A percentile compares a stretch with the other conserved stretches of the same genome.
Conservation (phyloP, 2,888 invertebrate species). For the Drosophila ezoana region DNA sequence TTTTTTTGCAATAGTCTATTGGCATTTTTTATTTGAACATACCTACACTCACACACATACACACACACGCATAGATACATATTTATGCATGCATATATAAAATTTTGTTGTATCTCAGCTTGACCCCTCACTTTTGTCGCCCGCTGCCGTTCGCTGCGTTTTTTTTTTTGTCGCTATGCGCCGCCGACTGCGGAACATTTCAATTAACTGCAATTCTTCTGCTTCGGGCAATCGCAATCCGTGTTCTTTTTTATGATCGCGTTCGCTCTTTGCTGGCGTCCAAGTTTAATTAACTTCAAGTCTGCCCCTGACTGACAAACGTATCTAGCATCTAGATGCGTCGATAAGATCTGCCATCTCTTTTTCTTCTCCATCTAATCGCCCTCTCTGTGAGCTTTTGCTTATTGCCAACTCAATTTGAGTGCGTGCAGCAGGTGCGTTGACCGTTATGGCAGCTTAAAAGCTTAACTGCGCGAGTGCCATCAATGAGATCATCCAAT, state of each 20-base stretch:
- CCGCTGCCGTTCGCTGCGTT: conserved; percentile 31
- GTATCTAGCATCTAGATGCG: conserved; percentile 70
- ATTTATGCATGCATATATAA: conserved; percentile 9
- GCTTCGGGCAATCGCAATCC: conserved; percentile 58
- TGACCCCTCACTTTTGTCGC: conserved; percentile 51
- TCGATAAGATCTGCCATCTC: conserved; percentile 68
- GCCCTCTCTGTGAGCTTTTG: conserved; percentile 26
- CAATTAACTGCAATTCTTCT: conserved; percentile 82
- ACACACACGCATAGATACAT: not conserved
- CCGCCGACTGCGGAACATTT: conserved; percentile 73
- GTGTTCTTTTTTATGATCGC: conserved; percentile 61
- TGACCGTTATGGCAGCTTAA: conserved; percentile 51
- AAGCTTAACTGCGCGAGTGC: conserved; percentile 31
- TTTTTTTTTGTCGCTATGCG: conserved; percentile 56
- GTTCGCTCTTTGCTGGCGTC: conserved; percentile 40
- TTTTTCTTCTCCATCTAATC: conserved; percentile 1
- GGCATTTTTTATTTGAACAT: conserved; percentile 56
- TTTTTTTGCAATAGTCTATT: conserved; percentile 51
- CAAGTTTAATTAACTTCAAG: conserved; percentile 78
- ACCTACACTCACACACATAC: conserved; percentile 34
- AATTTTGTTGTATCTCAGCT: conserved; percentile 29
- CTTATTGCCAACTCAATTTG: conserved; percentile 63
- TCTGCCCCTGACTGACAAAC: conserved; percentile 66
- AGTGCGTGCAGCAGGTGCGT: conserved; percentile 56
- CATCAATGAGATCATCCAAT: conserved; percentile 52